A percentile compares a stretch with the other conserved stretches of the same genome.
Evolutionary conservation across 2,113 vertebrate species (phyloP).

Genomic region (Vulpes ferrilata): DNA sequence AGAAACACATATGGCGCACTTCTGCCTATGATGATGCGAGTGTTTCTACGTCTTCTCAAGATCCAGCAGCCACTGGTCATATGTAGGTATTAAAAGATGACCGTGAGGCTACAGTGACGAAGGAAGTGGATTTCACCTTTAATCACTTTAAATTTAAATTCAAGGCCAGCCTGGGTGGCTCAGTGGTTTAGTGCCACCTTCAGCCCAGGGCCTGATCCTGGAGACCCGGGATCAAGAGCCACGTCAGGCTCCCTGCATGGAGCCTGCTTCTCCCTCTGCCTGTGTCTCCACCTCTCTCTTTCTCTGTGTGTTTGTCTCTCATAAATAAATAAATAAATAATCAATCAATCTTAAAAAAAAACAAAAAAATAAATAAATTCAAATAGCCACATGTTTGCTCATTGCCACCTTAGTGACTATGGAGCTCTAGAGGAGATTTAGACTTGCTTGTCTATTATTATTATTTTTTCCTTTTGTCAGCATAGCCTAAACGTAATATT

Average conservation of each 20-base stretch:
- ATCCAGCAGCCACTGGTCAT: not conserved
- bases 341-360: too few species aligned
- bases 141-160: not conserved
- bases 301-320: too few species aligned
- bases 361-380: not conserved
- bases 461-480: not conserved
- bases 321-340: too few species aligned
- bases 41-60: not conserved
- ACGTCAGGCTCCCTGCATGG: too few species aligned
- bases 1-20: not conserved
- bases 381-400: not conserved
- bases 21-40: rapidly evolving
- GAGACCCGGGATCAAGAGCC: too few species aligned
- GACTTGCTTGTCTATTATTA: not conserved
- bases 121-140: not conserved
- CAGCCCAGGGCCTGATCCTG: too few species aligned
- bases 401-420: not conserved
- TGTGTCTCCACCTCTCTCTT: too few species aligned
- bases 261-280: too few species aligned
- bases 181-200: too few species aligned
- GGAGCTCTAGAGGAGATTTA: not conserved
- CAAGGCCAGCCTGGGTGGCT: not conserved
- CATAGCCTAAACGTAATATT: not conserved
- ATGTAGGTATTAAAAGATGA: not conserved
- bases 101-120: not conserved